Evolutionary conservation across 1,140 invertebrate species (phyloP).

Genomic region (Drosophila pachea): DNA sequence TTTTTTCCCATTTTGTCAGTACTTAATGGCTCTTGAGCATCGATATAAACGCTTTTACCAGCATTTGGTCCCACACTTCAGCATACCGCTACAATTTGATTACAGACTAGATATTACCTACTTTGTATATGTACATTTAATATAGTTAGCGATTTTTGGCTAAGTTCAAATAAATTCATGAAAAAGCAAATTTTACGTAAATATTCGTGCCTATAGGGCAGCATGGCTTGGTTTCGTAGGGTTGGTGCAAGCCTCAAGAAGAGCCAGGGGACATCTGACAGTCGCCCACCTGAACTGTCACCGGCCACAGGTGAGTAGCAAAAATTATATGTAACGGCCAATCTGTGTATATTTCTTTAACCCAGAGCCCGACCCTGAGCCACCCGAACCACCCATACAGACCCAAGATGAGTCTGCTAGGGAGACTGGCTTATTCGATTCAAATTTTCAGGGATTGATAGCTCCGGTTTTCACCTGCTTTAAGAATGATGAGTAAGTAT

Average conservation of each 20-base stretch:
- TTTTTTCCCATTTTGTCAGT: no score
- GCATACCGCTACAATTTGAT: slow-evolving; percentile 11
- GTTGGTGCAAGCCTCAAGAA: neutral
- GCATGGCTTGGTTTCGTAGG: slow-evolving; percentile 25
- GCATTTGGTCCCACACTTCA: slow-evolving; percentile 2
- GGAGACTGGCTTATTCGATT: neutral
- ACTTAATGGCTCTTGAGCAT: neutral
- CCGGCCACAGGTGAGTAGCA: neutral
- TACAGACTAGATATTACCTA: slow-evolving; percentile 4
- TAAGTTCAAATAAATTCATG: slow-evolving; percentile 10
- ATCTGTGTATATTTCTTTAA: neutral
- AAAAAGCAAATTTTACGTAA: slow-evolving; percentile 11
- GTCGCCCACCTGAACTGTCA: neutral
- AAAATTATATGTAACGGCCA: neutral
- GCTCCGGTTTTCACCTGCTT: slow-evolving; percentile 85
- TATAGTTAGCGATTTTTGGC: slow-evolving; percentile 17
- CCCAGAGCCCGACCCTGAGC: neutral
- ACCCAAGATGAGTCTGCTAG: neutral
- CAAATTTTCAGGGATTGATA: slow-evolving; percentile 81
- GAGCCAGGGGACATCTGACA: neutral
- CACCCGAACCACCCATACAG: neutral
- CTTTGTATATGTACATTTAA: neutral
- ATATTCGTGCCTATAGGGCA: neutral
- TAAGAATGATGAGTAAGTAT: slow-evolving; percentile 79
- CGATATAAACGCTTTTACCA: neutral